These are phyloP conservation scores for Ceratosolen solmsi DNA, from an alignment of 1,140 invertebrate species.

Conservation along the genomic window DNA sequence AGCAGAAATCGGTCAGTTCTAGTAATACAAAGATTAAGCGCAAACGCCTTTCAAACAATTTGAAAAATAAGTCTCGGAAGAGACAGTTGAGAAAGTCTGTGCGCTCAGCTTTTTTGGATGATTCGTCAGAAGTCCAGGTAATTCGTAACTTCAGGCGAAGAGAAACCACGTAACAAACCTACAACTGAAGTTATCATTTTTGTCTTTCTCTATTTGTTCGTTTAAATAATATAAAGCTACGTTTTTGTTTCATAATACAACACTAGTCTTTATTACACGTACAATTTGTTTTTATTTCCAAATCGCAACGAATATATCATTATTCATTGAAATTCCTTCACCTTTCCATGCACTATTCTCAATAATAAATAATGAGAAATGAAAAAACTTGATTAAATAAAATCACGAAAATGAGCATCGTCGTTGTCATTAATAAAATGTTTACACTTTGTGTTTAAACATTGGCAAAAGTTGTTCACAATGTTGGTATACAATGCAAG, in stretches of 20 bases:
- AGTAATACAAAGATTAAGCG: not conserved
- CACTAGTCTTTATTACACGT: conserved; percentile 49
- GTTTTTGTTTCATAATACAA: conserved; percentile 41
- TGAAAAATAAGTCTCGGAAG: not conserved
- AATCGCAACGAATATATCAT: conserved; percentile 44
- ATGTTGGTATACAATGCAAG: not conserved
- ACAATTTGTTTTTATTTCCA: conserved; percentile 43
- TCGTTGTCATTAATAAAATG: conserved; percentile 48
- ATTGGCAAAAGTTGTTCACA: not conserved
- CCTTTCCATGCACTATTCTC: conserved; percentile 28
- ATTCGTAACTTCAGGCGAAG: not conserved
- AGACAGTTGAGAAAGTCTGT: conserved; percentile 1
- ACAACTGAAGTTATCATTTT: not conserved
- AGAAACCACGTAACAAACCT: not conserved
- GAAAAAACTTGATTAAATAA: conserved; percentile 37
- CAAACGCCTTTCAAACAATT: not conserved
- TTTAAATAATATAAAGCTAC: conserved; percentile 18
- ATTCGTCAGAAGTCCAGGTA: not conserved
- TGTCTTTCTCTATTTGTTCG: not conserved
- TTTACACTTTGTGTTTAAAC: conserved; percentile 17
- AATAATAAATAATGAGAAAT: conserved; percentile 37
- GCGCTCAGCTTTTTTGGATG: not conserved
- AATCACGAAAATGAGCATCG: conserved; percentile 45
- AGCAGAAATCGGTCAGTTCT: not conserved
- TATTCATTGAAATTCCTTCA: conserved; percentile 42